phyloP scores from a whole-genome alignment of 2,113 vertebrate genomes.

The Neotragus moschatus region DNA sequence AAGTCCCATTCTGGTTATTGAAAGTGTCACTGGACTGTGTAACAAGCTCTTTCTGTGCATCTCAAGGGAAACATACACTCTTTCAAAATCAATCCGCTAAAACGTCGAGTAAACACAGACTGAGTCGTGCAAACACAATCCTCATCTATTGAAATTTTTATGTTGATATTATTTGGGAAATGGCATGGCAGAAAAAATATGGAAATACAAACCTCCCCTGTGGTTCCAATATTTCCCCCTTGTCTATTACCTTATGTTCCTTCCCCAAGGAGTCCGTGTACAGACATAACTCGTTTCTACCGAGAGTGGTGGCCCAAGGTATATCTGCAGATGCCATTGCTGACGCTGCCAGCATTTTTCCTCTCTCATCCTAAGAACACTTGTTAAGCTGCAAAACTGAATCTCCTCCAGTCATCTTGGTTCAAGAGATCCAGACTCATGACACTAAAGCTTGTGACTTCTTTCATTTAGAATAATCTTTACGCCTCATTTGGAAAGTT shows the following conservation, averaged over 20 bases:
- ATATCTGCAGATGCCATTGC: neutral
- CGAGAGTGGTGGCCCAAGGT: neutral
- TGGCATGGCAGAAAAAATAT: neutral
- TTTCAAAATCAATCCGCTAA: neutral
- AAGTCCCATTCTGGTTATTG: neutral
- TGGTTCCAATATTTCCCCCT: neutral
- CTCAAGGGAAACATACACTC: neutral
- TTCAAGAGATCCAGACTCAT: neutral
- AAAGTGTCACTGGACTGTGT: neutral
- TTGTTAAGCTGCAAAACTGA: neutral
- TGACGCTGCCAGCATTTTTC: neutral
- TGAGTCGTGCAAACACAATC: neutral
- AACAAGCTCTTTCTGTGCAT: neutral
- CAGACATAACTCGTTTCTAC: neutral
- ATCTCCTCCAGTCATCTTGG: neutral
- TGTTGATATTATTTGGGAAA: neutral
- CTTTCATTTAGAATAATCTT: neutral
- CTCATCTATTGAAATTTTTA: neutral
- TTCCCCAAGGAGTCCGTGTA: neutral
- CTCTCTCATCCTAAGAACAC: neutral
- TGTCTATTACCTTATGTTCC: neutral
- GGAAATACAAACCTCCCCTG: neutral
- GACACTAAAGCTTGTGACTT: neutral
- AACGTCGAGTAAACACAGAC: neutral
- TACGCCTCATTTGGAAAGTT: neutral